Evolutionary conservation across 2,888 invertebrate genomes (phyloP).

Genomic region (Drosophila stalkeri): DNA sequence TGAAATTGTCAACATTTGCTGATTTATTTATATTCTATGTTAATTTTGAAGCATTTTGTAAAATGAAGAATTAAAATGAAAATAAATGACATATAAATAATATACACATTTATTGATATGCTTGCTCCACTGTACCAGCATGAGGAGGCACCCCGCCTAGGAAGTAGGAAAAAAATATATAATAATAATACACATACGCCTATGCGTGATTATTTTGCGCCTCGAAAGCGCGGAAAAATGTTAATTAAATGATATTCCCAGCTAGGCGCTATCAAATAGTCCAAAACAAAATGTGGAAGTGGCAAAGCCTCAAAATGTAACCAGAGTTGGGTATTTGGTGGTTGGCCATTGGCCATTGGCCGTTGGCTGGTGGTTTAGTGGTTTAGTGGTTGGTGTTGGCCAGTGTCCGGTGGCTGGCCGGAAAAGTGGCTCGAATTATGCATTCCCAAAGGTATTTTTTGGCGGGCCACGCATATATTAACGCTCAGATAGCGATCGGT

Average conservation of each 20-base stretch:
- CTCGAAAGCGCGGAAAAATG: conserved; percentile 71
- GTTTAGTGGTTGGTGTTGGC: conserved; percentile 26
- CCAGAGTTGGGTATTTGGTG: conserved; percentile 9
- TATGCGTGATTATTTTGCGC: conserved; percentile 81
- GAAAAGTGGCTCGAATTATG: conserved; percentile 80
- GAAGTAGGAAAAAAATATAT: not conserved
- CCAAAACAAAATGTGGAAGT: conserved; percentile 18
- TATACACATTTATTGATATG: not conserved
- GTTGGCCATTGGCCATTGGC: conserved; percentile 26
- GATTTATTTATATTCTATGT: too few species aligned
- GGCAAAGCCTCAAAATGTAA: conserved; percentile 56
- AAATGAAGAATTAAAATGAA: too few species aligned
- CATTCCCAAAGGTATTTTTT: conserved; percentile 71
- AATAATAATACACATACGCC: conserved; percentile 47
- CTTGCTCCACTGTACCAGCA: conserved; percentile 25
- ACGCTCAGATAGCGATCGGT: conserved; percentile 71
- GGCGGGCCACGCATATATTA: conserved; percentile 76
- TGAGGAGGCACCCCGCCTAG: not conserved
- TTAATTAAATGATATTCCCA: conserved; percentile 81
- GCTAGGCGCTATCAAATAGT: conserved; percentile 34
- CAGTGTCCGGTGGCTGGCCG: conserved; percentile 65
- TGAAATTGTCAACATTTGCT: too few species aligned
- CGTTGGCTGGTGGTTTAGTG: conserved; percentile 11
- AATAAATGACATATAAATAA: not conserved
- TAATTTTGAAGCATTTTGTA: too few species aligned